Conservation (phyloP, 2,113 vertebrate genomes). For the Furnarius figulus region DNA sequence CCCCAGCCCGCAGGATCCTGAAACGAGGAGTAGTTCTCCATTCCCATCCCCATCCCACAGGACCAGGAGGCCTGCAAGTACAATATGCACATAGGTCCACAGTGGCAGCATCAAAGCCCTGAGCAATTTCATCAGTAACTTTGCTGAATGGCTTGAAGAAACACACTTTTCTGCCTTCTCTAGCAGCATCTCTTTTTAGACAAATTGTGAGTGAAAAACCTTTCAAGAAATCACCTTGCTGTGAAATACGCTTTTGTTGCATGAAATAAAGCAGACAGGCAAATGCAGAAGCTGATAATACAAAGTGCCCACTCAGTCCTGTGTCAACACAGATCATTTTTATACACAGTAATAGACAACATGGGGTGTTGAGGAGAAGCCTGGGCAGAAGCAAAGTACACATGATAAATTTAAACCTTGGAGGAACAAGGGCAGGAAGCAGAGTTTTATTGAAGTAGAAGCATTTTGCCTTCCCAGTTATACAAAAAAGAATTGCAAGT, state of each 20-base stretch:
- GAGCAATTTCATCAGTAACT: not conserved
- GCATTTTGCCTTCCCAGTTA: not conserved
- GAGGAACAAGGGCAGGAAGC: not conserved
- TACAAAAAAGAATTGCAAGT: not conserved
- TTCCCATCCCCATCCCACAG: accelerated
- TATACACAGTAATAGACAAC: constrained; percentile 27
- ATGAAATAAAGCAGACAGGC: constrained; percentile 45
- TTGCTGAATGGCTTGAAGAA: not conserved
- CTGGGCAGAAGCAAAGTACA: not conserved
- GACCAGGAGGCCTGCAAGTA: not conserved
- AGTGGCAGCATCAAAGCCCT: not conserved
- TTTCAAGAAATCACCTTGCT: constrained; percentile 56
- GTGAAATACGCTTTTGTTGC: constrained; percentile 46
- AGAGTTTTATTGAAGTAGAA: not conserved
- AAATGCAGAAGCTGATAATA: constrained; percentile 41
- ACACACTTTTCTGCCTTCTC: not conserved
- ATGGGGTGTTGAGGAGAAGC: not conserved
- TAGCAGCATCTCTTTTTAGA: constrained; percentile 11
- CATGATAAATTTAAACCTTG: not conserved
- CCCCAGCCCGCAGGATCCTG: accelerated
- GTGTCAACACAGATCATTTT: constrained; percentile 63
- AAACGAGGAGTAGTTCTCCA: not conserved
- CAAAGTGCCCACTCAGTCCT: constrained; percentile 39
- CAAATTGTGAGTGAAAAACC: constrained; percentile 33
- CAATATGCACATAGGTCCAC: not conserved